phyloP scores from a whole-genome alignment of 2,113 vertebrate species.

The Plestiodon gilberti region DNA sequence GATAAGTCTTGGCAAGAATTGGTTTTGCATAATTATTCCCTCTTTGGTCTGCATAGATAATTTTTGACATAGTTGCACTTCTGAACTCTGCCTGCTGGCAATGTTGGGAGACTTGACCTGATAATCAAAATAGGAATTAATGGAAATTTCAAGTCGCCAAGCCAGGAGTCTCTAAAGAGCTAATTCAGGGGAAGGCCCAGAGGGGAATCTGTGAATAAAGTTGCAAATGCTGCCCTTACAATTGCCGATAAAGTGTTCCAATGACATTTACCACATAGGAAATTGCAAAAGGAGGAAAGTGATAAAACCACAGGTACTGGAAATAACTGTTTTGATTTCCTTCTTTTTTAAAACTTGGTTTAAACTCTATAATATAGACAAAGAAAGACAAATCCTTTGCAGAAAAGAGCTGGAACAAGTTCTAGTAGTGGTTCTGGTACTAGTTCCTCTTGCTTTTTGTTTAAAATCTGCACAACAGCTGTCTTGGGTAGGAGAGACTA shows the following conservation, averaged over 20 bases:
- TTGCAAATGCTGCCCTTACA: constrained; percentile 5
- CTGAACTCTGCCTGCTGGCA: constrained; percentile 38
- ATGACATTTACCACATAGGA: background rate
- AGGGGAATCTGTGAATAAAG: constrained; percentile 24
- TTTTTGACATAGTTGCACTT: constrained; percentile 65
- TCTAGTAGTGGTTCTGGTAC: too few species aligned
- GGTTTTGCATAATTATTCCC: constrained; percentile 53
- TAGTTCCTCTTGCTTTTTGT: too few species aligned
- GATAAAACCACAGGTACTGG: background rate
- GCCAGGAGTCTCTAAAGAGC: constrained; percentile 30
- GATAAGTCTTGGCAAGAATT: constrained; percentile 51
- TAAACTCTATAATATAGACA: background rate
- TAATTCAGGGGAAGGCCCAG: constrained; percentile 35
- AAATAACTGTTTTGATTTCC: background rate
- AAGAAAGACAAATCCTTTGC: background rate
- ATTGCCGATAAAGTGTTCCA: constrained; percentile 49
- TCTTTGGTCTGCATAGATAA: constrained; percentile 61
- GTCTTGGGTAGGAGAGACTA: background rate
- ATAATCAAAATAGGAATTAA: constrained; percentile 68
- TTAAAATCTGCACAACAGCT: background rate
- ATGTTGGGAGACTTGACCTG: constrained; percentile 63
- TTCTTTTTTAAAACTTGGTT: background rate
- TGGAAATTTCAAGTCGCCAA: constrained; percentile 53
- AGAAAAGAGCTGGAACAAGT: background rate
- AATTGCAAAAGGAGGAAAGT: background rate